These are phyloP conservation scores for Sussaba pulchella DNA, from an alignment of 2,888 invertebrate species.

Conservation along the genomic window DNA sequence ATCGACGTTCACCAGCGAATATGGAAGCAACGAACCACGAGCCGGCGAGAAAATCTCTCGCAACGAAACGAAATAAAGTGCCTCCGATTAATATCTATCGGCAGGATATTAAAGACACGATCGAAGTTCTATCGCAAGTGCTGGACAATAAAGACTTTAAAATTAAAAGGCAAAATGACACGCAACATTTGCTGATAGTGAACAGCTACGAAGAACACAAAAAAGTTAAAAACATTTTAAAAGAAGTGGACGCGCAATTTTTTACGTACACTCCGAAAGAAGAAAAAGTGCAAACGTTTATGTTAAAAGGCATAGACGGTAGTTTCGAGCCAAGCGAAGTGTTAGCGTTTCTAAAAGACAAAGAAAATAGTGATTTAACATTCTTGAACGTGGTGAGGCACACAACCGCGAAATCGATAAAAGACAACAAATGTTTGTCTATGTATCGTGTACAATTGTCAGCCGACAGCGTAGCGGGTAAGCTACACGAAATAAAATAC, in stretches of 20 bases:
- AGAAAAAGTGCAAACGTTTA: constrained; percentile 28
- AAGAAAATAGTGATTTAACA: neutral
- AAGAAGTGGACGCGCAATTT: constrained; percentile 15
- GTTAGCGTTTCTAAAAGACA: neutral
- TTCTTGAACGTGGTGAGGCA: neutral
- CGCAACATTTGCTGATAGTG: too few species aligned
- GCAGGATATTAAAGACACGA: constrained; percentile 23
- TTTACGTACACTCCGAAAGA: constrained; percentile 23
- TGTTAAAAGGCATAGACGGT: constrained; percentile 28
- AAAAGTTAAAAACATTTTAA: constrained; percentile 10
- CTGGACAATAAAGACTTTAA: too few species aligned
- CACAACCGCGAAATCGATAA: constrained; percentile 13
- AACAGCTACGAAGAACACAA: constrained; percentile 14
- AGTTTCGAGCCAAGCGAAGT: constrained; percentile 18
- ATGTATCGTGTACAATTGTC: constrained; percentile 20
- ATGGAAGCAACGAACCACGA: too few species aligned
- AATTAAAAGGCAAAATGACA: too few species aligned
- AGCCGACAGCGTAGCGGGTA: neutral
- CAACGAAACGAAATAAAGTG: neutral
- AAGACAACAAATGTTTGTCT: neutral
- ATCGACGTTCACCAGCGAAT: neutral
- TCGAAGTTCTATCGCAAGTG: constrained; percentile 19
- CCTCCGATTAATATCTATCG: constrained; percentile 25
- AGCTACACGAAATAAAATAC: constrained; percentile 25
- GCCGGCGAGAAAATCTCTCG: too few species aligned